Percentiles rank a stretch among this genome's conserved stretches.
Evolutionary conservation across 2,113 vertebrate species (phyloP).

Genomic region (Tachysurus fulvidraco): DNA sequence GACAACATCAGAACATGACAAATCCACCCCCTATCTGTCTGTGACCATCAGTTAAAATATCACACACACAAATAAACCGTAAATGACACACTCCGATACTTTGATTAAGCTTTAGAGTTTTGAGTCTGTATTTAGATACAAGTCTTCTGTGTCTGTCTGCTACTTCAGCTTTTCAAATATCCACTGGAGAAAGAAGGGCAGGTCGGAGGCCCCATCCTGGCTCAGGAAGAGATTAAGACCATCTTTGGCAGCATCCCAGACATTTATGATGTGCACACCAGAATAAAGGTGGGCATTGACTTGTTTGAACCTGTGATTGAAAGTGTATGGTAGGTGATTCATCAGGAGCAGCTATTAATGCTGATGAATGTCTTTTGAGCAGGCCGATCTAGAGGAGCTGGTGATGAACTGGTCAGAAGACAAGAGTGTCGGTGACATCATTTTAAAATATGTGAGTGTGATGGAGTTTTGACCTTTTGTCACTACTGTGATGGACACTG

Average conservation of each 20-base stretch:
- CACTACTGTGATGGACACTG: neutral
- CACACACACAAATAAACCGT: neutral
- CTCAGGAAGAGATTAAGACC: constrained; percentile 94
- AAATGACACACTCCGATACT: neutral
- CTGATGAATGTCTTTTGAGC: constrained; percentile 53
- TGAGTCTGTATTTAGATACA: neutral
- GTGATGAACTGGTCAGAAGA: constrained; percentile 92
- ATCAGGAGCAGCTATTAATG: neutral
- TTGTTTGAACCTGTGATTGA: constrained; percentile 16
- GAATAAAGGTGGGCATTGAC: constrained; percentile 83
- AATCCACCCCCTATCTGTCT: neutral
- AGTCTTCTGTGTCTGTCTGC: constrained; percentile 13
- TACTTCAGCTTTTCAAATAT: constrained; percentile 86
- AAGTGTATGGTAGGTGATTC: neutral
- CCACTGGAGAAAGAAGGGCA: constrained; percentile 93
- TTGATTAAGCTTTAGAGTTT: neutral
- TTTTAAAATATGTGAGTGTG: constrained; percentile 93
- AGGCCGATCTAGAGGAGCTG: constrained; percentile 92
- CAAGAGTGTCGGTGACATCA: constrained; percentile 88
- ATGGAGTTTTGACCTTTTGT: constrained; percentile 9
- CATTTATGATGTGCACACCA: constrained; percentile 93
- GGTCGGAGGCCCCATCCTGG: constrained; percentile 93
- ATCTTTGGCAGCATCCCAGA: constrained; percentile 98
- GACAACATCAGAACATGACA: constrained; percentile 5
- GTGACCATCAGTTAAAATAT: neutral